A percentile compares a stretch with the other conserved stretches of the same genome.
Evolutionary conservation across 35 echinoderm and acorn worm species (phyloP).

Genomic region (Patiria miniata): DNA sequence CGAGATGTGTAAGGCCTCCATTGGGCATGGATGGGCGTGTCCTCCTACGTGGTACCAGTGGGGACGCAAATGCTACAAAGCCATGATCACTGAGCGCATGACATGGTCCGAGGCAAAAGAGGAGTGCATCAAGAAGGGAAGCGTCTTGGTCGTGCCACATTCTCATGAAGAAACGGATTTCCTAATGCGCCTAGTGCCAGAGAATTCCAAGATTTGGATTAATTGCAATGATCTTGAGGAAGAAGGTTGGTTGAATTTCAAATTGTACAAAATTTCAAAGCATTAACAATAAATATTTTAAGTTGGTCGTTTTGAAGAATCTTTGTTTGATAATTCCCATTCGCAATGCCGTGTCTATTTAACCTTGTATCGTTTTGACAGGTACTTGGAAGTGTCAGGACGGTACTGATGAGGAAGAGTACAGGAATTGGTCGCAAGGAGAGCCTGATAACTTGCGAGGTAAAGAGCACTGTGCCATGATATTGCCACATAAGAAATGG

Average conservation of each 20-base stretch:
- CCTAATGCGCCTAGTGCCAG: background rate
- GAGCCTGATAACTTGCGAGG: background rate
- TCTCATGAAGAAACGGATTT: background rate
- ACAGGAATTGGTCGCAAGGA: background rate
- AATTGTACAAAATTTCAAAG: too few relatives aligned
- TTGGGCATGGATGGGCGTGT: background rate
- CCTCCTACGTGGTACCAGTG: background rate
- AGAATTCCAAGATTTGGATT: background rate
- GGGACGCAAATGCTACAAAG: conserved; percentile 9
- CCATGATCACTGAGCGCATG: background rate
- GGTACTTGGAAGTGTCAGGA: background rate
- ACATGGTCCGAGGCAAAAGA: background rate
- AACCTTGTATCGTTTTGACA: background rate
- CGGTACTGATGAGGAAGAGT: background rate
- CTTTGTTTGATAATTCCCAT: too few relatives aligned
- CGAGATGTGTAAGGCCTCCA: background rate
- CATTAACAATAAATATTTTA: too few relatives aligned
- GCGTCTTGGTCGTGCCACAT: background rate
- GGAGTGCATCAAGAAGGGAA: background rate
- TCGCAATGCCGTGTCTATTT: too few relatives aligned
- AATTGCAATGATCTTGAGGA: background rate
- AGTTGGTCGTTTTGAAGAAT: too few relatives aligned
- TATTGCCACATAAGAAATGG: background rate
- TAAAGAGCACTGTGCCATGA: background rate
- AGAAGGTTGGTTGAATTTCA: background rate